These are phyloP conservation scores for Trichonephila clavata DNA, from an alignment of 1,140 invertebrate genomes.

Conservation along the genomic window DNA sequence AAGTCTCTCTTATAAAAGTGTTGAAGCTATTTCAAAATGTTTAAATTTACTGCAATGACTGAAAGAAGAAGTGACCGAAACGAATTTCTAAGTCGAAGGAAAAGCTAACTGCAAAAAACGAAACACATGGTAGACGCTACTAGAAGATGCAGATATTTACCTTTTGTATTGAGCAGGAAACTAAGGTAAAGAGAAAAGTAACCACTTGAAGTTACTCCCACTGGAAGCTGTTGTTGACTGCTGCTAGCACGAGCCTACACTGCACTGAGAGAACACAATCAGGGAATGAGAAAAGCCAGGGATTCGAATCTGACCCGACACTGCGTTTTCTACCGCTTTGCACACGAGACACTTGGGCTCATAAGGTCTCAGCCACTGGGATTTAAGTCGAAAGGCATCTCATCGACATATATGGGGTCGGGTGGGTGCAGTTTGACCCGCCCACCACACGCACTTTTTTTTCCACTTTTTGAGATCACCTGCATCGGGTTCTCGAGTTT, in stretches of 20 bases:
- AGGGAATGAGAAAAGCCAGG: conserved; percentile 4
- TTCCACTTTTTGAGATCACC: conserved; percentile 53
- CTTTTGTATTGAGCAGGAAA: conserved; percentile 31
- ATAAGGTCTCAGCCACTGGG: conserved; percentile 42
- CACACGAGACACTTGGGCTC: conserved; percentile 50
- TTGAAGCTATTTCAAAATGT: too few species aligned
- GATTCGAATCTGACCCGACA: conserved; percentile 14
- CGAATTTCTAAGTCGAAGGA: neutral
- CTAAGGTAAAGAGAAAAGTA: conserved; percentile 12
- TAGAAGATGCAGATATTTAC: neutral
- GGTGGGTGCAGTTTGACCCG: conserved; percentile 14
- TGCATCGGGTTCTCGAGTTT: conserved; percentile 63
- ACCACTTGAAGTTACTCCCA: conserved; percentile 19
- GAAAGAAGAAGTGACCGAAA: too few species aligned
- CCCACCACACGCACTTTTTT: conserved; percentile 15
- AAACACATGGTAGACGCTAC: neutral
- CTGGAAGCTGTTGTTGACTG: conserved; percentile 28
- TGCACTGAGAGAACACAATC: conserved; percentile 18
- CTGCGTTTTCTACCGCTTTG: conserved; percentile 71
- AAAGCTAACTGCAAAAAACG: neutral
- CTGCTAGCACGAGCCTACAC: conserved; percentile 15
- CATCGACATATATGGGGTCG: conserved; percentile 70
- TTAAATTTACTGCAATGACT: too few species aligned
- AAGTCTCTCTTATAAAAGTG: too few species aligned
- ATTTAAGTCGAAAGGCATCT: neutral